Percentiles rank a stretch among this genome's conserved stretches.
phyloP scores from a whole-genome alignment of 2,888 invertebrate species.

The Xiphydria camelus region DNA sequence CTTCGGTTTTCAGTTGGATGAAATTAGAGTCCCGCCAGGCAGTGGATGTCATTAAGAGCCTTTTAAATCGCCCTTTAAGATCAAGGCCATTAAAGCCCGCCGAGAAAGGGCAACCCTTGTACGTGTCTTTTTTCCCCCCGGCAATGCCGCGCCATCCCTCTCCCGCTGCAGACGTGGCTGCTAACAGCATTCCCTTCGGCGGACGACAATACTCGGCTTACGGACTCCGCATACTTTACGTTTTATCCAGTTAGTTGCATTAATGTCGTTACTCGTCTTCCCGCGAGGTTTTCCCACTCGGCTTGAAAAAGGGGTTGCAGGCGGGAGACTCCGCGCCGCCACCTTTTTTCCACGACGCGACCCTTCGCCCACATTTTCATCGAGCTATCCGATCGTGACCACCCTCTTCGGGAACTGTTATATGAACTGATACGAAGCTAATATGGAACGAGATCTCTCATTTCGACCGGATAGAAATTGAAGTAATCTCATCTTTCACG shows the following conservation, averaged over 20 bases:
- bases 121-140: constrained; percentile 38
- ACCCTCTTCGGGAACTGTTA: no score
- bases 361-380: no score
- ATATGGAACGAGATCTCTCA: no score
- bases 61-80: constrained; percentile 56
- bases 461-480: no score
- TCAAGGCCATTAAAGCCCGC: constrained; percentile 50
- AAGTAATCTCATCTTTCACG: no score
- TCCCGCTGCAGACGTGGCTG: constrained; percentile 15
- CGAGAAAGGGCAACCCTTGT: constrained; percentile 48
- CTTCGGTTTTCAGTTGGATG: constrained; percentile 56
- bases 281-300: constrained; percentile 23
- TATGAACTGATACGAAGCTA: no score
- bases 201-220: constrained; percentile 30
- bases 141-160: constrained; percentile 12
- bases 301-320: constrained; percentile 14
- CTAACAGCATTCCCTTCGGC: constrained; percentile 37
- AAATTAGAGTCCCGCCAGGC: constrained; percentile 45
- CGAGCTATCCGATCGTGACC: no score
- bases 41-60: constrained; percentile 57
- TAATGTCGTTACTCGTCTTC: constrained; percentile 33
- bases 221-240: constrained; percentile 34
- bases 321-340: no score
- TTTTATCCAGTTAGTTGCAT: constrained; percentile 46
- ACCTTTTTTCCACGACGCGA: no score